Evolutionary conservation across 2,888 invertebrate species (phyloP), one percentile per base, ranked within the genome.

Genomic region (Sinopyrophorus schimmeli): DNA sequence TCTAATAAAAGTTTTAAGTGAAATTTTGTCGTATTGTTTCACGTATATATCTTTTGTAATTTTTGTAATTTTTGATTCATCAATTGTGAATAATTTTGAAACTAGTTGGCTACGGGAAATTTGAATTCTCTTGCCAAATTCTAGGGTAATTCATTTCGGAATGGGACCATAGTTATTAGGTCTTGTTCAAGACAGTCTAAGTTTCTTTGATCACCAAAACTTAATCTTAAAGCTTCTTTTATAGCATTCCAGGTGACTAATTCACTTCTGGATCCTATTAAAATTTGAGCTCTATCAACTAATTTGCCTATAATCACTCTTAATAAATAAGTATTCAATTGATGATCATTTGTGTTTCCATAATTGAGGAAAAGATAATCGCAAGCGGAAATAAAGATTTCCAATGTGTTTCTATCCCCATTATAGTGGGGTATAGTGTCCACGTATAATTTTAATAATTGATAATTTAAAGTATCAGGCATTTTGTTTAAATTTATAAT

Each of bases 121-220:
- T 39, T 54, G 54, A 34, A 41, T 40, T 30, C 43, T 41, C 14
- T 24, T 51, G 12, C 51, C 51, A 23, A 55, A 55, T 9, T 54
- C 18, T 12, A 47, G 16, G 47, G 39, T 1, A 7, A 5, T 40
- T 55, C 43, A 5, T 28, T 43, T 48, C 27, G 47, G 5, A 26
- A 10, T 14, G 54, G 43, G 18, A 6, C 28, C 16, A 46, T 12
- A 10, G 37, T 27, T 5, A 52, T 17, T 17, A 52, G 14, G 16
- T 53, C 48, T 32, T 48, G 40, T 17, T 38, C 46, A 1, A 52
- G 27, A 42, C 54, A 54, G 41, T 54, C 48, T 15, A 48, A 7
- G 27, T 47, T 42, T 38, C 49, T 4, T 20, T 46, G 48, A 49
- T 55, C 55, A n/a, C 49, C 55, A 24, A 55, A 55, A 32, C 38